A percentile compares a stretch with the other conserved stretches of the same genome.
Conservation (phyloP, 1,140 invertebrate genomes). For the Dinothrombium tinctorium region DNA sequence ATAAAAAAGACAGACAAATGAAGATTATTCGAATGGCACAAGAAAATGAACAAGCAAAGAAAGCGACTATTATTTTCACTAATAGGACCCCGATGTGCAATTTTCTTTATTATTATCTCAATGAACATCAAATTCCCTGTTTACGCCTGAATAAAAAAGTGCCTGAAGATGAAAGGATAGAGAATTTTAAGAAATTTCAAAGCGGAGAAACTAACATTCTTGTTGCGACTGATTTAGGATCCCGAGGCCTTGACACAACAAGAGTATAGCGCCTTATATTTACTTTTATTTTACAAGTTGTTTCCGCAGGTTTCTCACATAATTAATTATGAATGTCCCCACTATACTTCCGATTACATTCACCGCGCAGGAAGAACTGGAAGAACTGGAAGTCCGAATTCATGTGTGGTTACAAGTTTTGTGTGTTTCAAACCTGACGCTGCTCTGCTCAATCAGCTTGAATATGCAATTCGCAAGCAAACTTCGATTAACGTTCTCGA, state of each 20-base stretch:
- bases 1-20: slow-evolving; percentile 10
- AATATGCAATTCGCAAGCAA: slow-evolving; percentile 7
- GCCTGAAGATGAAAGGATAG: slow-evolving; percentile 5
- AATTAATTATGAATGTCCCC: slow-evolving; percentile 80
- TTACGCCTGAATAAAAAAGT: slow-evolving; percentile 3
- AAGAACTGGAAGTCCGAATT: slow-evolving; percentile 37
- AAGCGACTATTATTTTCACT: slow-evolving; percentile 9
- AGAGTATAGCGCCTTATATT: slow-evolving; percentile 25
- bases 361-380: slow-evolving; percentile 73
- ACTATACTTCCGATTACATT: slow-evolving; percentile 67
- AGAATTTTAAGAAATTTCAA: slow-evolving; percentile 40
- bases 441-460: slow-evolving; percentile 10
- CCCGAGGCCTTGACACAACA: slow-evolving; percentile 61
- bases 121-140: slow-evolving; percentile 7
- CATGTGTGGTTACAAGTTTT: slow-evolving; percentile 12
- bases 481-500: background rate
- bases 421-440: slow-evolving; percentile 11
- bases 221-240: slow-evolving; percentile 61
- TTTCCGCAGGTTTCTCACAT: slow-evolving; percentile 40
- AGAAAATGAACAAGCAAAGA: too few species aligned
- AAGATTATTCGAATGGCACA: too few species aligned
- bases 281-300: background rate
- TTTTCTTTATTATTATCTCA: slow-evolving; percentile 6
- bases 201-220: slow-evolving; percentile 40
- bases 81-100: slow-evolving; percentile 4